Evolutionary conservation across 2,888 invertebrate species (phyloP).

Genomic region (Clistopyga incitator): DNA sequence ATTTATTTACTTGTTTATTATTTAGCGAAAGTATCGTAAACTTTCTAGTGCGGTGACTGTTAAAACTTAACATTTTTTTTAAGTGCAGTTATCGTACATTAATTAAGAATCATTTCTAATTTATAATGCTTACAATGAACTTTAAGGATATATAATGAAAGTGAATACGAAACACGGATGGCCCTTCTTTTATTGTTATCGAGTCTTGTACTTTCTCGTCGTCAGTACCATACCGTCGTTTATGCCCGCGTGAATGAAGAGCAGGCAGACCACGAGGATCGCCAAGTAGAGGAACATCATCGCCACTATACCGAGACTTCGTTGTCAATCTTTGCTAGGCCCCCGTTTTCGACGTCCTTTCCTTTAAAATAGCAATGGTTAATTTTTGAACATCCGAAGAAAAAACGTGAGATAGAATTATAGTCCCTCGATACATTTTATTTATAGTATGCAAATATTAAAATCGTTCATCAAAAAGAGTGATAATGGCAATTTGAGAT

Average conservation of each 20-base stretch:
- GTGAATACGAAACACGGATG: slow-evolving; percentile 20
- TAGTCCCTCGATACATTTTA: too few species aligned
- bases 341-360: slow-evolving; percentile 78
- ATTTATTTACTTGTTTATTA: slow-evolving; percentile 52
- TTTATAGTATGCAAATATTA: too few species aligned
- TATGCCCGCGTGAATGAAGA: slow-evolving; percentile 87
- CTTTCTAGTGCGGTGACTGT: slow-evolving; percentile 11
- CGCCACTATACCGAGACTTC: slow-evolving; percentile 86
- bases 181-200: slow-evolving; percentile 13
- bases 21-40: slow-evolving; percentile 29
- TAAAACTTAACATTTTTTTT: slow-evolving; percentile 31
- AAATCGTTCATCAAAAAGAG: too few species aligned
- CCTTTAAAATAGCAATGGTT: slow-evolving; percentile 68
- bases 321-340: slow-evolving; percentile 85
- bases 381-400: slow-evolving; percentile 3
- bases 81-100: slow-evolving; percentile 20
- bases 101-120: slow-evolving; percentile 41
- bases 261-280: slow-evolving; percentile 86
- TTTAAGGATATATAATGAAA: slow-evolving; percentile 36
- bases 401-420: slow-evolving; percentile 7
- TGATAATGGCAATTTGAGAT: too few species aligned
- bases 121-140: slow-evolving; percentile 43
- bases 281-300: slow-evolving; percentile 86
- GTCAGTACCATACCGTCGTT: slow-evolving; percentile 85
- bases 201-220: slow-evolving; percentile 49